Base-by-base conservation (phyloP, 2,797 vertebrate genomes). In the Merluccius polli region DNA sequence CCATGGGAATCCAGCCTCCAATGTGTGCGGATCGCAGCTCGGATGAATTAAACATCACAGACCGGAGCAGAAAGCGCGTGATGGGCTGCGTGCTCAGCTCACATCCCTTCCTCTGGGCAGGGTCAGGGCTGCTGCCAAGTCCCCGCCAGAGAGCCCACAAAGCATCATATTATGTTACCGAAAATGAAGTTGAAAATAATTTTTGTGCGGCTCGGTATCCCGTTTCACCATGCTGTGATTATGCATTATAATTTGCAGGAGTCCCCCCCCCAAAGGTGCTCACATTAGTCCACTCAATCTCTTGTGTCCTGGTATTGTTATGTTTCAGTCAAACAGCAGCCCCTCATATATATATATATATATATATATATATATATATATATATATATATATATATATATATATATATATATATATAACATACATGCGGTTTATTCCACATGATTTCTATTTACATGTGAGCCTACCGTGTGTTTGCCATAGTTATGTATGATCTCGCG, bases 41-140 rank as follows among this genome's bases (percentile, higher is more conserved):
- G 79, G 71, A 92, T 91, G 90, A 91, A 92, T 93, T 85, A 89
- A 89, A 88, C 87, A 88, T 87, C 52, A 78, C 85, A n/a, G 48
- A 48, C 72, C 71, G 73, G 83, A 75, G 78, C 78, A 84, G 87
- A 85, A 81, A 85, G 84, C 83, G 76, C 76, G 80, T 68, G 75
- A 81, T 77, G 81, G 74, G 81, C 72, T 38, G 83, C 82, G 87
- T 89, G 88, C 81, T 85, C 87, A 92, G 82, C 84, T 85, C 87
- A 85, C 82, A 77, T 89, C 87, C 65, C 84, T 86, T 85, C 86
- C 90, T 83, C 41, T 38, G 83, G 91, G 89, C 82, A 79, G 79
- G 82, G 80, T 79, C 75, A 72, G 78, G 86, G 87, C 84, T 83
- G 76, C 85, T 88, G 86, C 86, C 86, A 88, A 85, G 87, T 67